phyloP scores from a whole-genome alignment of 2,113 vertebrate genomes.

The Sakesphorus luctuosus region DNA sequence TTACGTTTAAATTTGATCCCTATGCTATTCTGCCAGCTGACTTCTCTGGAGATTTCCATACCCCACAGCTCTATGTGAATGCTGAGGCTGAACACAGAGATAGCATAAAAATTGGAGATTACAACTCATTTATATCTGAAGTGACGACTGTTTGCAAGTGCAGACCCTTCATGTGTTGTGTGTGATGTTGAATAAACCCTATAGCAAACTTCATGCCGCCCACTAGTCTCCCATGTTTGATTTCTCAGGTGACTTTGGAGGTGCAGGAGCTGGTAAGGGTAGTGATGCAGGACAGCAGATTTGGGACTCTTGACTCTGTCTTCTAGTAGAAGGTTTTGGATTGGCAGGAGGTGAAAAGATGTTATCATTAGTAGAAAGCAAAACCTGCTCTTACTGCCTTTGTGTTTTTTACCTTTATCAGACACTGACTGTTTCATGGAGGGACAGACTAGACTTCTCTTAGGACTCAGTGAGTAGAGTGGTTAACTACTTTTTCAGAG shows the following conservation, averaged over 20 bases:
- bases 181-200: neutral
- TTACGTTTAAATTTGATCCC: neutral
- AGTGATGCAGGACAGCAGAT: neutral
- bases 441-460: neutral
- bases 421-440: neutral
- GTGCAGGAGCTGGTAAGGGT: neutral
- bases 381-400: neutral
- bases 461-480: neutral
- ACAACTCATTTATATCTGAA: neutral
- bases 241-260: neutral
- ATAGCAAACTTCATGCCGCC: neutral
- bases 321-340: neutral
- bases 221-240: neutral
- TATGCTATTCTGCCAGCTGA: neutral
- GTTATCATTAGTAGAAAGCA: neutral
- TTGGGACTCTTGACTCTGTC: neutral
- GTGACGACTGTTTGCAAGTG: neutral
- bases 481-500: neutral
- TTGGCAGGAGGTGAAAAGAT: neutral
- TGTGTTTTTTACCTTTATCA: neutral
- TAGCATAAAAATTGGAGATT: neutral
- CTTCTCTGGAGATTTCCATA: neutral
- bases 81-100: neutral
- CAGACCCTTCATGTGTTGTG: fast-evolving
- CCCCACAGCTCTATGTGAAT: neutral